phyloP scores from a whole-genome alignment of 2,888 invertebrate species.

The Macrosiphum euphorbiae region DNA sequence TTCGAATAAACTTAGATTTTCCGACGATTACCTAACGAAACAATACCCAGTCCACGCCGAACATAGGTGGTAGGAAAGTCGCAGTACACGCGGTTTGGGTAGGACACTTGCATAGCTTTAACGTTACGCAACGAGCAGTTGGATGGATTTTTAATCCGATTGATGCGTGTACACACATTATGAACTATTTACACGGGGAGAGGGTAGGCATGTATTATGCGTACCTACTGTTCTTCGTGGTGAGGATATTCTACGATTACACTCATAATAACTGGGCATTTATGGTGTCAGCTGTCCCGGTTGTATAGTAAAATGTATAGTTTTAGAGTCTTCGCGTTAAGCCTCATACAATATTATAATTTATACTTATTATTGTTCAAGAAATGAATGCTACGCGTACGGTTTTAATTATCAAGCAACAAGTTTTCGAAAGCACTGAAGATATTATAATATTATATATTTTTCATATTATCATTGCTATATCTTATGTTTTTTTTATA shows the following conservation, averaged over 20 bases:
- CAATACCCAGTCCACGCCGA: conserved; percentile 18
- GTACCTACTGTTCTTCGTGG: neutral
- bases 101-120: conserved; percentile 1
- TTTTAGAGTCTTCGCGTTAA: neutral
- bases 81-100: neutral
- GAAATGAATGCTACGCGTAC: conserved; percentile 30
- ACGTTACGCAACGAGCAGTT: conserved; percentile 60
- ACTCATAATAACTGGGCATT: neutral
- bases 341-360: neutral
- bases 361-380: conserved; percentile 32
- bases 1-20: neutral
- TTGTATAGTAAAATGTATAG: neutral
- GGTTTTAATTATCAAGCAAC: conserved; percentile 59
- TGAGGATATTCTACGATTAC: neutral
- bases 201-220: no score
- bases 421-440: conserved; percentile 51
- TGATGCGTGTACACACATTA: neutral
- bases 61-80: neutral
- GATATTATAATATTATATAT: conserved; percentile 24
- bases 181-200: no score
- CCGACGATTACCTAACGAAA: conserved; percentile 48
- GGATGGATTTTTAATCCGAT: conserved; percentile 61
- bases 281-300: neutral
- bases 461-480: neutral
- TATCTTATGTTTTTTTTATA: conserved; percentile 18